phyloP scores from a whole-genome alignment of 1,140 invertebrate species.

The Aporrectodea caliginosa region DNA sequence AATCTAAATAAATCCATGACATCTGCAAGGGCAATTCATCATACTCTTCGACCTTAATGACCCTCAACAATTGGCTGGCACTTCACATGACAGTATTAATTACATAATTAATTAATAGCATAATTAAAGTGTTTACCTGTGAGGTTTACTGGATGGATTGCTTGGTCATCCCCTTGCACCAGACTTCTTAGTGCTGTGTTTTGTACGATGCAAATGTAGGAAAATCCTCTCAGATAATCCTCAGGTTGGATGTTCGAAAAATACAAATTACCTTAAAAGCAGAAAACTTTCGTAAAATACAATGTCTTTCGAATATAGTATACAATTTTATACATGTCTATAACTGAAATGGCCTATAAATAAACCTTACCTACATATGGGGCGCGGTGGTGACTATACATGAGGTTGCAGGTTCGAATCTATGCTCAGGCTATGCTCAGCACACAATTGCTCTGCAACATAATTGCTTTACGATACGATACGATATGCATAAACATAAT shows the following conservation, averaged over 20 bases:
- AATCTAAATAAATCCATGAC: too few relatives aligned
- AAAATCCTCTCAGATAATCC: constrained; percentile 5
- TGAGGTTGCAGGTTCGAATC: too few relatives aligned
- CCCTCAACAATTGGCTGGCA: too few relatives aligned
- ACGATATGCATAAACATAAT: not conserved
- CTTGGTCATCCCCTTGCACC: constrained; percentile 10
- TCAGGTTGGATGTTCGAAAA: constrained; percentile 16
- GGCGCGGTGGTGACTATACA: too few relatives aligned
- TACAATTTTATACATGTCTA: not conserved
- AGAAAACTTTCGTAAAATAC: not conserved
- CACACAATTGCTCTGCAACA: not conserved
- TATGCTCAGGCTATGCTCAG: too few relatives aligned
- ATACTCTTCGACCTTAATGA: too few relatives aligned
- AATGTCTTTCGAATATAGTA: not conserved
- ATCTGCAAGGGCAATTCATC: too few relatives aligned
- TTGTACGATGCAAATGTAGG: constrained; percentile 26
- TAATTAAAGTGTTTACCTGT: too few relatives aligned
- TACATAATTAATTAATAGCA: too few relatives aligned
- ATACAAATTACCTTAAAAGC: constrained; percentile 27
- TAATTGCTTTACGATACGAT: not conserved
- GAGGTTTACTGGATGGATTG: not conserved
- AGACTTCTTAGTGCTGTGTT: constrained; percentile 19
- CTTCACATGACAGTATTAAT: too few relatives aligned
- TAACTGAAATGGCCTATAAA: not conserved
- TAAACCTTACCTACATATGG: too few relatives aligned